Evolutionary conservation across 2,113 vertebrate species (phyloP).

Genomic region (Eublepharis macularius): DNA sequence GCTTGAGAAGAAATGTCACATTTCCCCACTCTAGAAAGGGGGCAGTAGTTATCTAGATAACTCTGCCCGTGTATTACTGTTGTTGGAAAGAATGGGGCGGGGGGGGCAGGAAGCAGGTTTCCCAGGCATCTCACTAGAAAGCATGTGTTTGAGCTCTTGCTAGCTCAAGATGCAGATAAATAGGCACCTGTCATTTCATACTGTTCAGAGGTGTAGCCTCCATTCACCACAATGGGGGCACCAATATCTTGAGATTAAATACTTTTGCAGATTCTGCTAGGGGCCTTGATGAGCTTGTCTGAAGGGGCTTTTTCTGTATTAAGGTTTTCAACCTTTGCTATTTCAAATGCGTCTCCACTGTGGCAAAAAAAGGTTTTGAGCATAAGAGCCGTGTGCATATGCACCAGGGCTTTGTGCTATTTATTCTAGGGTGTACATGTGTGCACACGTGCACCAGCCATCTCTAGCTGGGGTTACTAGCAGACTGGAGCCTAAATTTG

Average conservation of each 20-base stretch:
- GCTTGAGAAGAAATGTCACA: slow-evolving; percentile 4
- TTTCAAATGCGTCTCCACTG: neutral
- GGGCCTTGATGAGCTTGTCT: neutral
- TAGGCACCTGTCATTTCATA: neutral
- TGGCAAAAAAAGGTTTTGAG: neutral
- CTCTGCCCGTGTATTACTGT: slow-evolving; percentile 2
- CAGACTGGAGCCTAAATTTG: neutral
- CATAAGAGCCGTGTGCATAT: neutral
- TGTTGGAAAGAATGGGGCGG: neutral
- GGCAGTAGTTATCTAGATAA: neutral
- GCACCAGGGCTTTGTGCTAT: neutral
- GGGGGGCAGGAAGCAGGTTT: neutral
- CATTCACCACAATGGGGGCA: neutral
- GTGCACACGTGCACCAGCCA: no score
- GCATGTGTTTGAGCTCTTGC: slow-evolving; percentile 1
- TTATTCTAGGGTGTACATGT: no score
- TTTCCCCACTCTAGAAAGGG: neutral
- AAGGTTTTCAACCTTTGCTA: neutral
- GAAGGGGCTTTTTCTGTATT: neutral
- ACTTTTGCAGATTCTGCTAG: neutral
- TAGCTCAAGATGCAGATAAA: neutral
- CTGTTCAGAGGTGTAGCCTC: slow-evolving; percentile 6
- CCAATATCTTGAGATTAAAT: slow-evolving; percentile 7
- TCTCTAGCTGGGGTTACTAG: neutral
- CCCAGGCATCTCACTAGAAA: neutral